Evolutionary conservation across 2,113 vertebrate genomes (phyloP), one percentile per base, ranked within the genome.

Genomic region (Gymnorhina tibicen): DNA sequence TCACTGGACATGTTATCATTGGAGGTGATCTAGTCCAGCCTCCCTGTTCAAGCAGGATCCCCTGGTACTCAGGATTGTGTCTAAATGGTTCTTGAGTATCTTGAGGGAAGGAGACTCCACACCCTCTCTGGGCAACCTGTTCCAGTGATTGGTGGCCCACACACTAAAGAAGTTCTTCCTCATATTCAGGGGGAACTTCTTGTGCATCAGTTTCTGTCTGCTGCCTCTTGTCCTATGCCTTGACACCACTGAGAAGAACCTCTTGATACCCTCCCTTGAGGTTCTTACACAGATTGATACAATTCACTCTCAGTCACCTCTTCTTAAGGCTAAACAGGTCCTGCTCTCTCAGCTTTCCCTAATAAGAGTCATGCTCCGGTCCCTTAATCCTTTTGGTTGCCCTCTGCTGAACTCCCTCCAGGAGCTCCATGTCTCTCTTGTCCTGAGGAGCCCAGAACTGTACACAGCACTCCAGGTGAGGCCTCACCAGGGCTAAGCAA

Each of bases 151-250:
- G 18, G 32, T 3, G 21, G 76, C 5, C 4, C 20, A 46, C 35
- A 32, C 0, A 1, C 22, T 19, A 47, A 58, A 56, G 1, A 72
- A n/a, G 0, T 55, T 80, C 27, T 16, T 41, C 27, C 13, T 33
- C 16, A 7, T 59, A 4, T 44, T 59, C 21, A 11, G 35, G 21
- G 22, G 8, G 9, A 63, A 35, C 14, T 42, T 88, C 18, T 22
- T 46, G 12, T 39, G 22, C 19, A n/a, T 52, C 60, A 21, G 7
- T 46, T 68, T 82, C 39, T 68, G 15, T 11, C 6, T 2, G 3
- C 8, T 67, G 23, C 8, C 11, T 62, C 22, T 83, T 13, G 13
- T 60, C 13, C 7, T 56, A 6, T 44, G 10, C 2, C 37, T 70
- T 52, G 26, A 17, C 35, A 47, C 8, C 4, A 23, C 3, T 4